Evolutionary conservation across 2,797 vertebrate species (phyloP), one percentile per base, ranked within the genome.

Genomic region (Pangasius larnaudii): DNA sequence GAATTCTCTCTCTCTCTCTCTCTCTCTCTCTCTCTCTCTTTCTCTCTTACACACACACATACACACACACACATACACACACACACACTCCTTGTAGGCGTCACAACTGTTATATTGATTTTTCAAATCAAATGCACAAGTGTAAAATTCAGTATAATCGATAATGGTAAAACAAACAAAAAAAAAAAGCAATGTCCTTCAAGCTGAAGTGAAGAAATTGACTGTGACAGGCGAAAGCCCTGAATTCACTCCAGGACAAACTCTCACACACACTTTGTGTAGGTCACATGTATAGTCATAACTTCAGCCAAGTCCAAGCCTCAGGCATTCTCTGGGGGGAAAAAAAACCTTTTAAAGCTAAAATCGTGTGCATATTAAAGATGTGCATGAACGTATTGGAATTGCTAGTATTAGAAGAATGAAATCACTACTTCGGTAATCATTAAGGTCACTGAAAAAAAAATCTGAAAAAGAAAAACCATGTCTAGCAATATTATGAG

Each of bases 81-180:
- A 30, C 33, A 7, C 30, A 79, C 30, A 56, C 8, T 8, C 5
- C 3, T n/a, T n/a, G 11, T 19, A 71, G 30, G 5, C 6, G 8
- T 24, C n/a, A 65, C 72, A 5, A 8, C 9, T 39, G 53, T 30
- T 27, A n/a, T 61, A 87, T 82, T 58, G 36, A 86, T 80, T 33
- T 30, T 49, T 58, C 42, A 78, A 46, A n/a, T 61, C 71, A 30
- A 75, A 71, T 46, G 2, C 51, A n/a, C 7, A 69, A 33, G 58
- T 27, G 22, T 58, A 80, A 46, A 58, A 81, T 71, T 74, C 67
- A 42, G 3, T 58, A 42, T 53, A 80, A 80, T 87, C 63, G 46
- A 81, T 86, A 42, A 75, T 2, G 24, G 24, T n/a, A 7, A 27
- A 49, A 11, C 46, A 49, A 49, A 49, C 1, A 49, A 49, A 49